A percentile compares a stretch with the other conserved stretches of the same genome.
Evolutionary conservation across 2,113 vertebrate species (phyloP).

Genomic region (Polyodon spathula): DNA sequence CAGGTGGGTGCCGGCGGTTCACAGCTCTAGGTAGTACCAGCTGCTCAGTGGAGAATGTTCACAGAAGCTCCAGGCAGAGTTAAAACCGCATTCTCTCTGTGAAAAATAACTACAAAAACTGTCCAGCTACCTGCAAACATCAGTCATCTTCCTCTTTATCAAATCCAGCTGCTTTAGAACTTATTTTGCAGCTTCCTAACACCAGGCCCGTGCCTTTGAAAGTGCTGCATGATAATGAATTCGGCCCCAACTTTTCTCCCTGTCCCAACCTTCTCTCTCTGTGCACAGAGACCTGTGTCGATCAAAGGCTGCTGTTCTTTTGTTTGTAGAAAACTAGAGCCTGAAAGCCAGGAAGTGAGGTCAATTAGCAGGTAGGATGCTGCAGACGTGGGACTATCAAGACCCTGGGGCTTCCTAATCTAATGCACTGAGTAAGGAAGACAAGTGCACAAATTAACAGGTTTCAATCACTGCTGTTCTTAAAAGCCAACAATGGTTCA

Average conservation of each 20-base stretch:
- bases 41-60: constrained; percentile 64
- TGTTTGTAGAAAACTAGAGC: constrained; percentile 50
- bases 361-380: constrained; percentile 57
- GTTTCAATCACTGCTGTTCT: constrained; percentile 57
- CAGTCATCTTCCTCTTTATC: constrained; percentile 27
- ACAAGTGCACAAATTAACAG: constrained; percentile 48
- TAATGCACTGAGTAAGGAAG: constrained; percentile 55
- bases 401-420: constrained; percentile 54
- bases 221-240: neutral
- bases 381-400: constrained; percentile 50
- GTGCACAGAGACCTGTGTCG: neutral
- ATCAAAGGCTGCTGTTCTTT: constrained; percentile 42
- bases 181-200: constrained; percentile 6
- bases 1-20: constrained; percentile 64
- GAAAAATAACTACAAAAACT: constrained; percentile 1
- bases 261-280: constrained; percentile 12
- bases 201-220: neutral
- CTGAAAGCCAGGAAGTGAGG: constrained; percentile 56
- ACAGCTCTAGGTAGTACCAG: constrained; percentile 56
- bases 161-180: constrained; percentile 36
- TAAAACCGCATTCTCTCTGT: constrained; percentile 57
- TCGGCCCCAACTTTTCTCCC: neutral
- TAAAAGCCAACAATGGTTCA: constrained; percentile 58
- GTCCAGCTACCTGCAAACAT: constrained; percentile 40
- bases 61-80: constrained; percentile 63